Evolutionary conservation across 2,113 vertebrate genomes (phyloP).

Genomic region (Todiramphus chloris): DNA sequence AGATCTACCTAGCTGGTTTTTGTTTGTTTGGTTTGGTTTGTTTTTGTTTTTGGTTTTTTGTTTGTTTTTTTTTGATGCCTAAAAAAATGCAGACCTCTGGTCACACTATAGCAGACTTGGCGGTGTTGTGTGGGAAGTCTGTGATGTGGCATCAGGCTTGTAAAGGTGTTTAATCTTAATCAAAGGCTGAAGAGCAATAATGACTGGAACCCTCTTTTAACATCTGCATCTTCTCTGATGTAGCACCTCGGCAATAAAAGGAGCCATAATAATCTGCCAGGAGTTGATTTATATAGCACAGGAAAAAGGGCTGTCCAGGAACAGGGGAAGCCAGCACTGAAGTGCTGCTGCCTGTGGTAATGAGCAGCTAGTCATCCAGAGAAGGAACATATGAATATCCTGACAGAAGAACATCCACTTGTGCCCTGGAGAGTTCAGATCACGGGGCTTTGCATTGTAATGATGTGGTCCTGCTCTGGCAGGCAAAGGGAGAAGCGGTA

Average conservation of each 20-base stretch:
- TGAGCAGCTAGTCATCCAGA: not conserved
- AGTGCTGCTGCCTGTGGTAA: not conserved
- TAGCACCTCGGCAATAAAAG: not conserved
- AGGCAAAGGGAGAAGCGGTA: not conserved
- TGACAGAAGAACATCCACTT: conserved; percentile 14
- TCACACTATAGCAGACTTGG: not conserved
- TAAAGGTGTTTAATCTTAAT: not conserved
- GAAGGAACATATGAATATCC: conserved; percentile 26
- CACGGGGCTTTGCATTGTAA: not conserved
- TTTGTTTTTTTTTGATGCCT: not conserved
- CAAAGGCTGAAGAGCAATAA: not conserved
- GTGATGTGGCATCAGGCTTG: not conserved
- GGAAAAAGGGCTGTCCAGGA: not conserved
- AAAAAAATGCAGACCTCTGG: not conserved
- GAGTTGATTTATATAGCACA: not conserved
- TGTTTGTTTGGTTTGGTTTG: not conserved
- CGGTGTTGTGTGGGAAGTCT: fast-evolving
- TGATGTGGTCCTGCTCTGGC: not conserved
- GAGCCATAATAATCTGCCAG: not conserved
- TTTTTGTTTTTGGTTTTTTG: not conserved
- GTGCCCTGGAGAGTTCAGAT: conserved; percentile 22
- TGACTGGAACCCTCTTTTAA: not conserved
- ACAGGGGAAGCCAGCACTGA: not conserved
- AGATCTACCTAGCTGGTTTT: not conserved
- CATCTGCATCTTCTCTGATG: not conserved